A percentile compares a stretch with the other conserved stretches of the same genome.
Conservation (phyloP, 2,888 invertebrate species). For the Odontomyia ornata region DNA sequence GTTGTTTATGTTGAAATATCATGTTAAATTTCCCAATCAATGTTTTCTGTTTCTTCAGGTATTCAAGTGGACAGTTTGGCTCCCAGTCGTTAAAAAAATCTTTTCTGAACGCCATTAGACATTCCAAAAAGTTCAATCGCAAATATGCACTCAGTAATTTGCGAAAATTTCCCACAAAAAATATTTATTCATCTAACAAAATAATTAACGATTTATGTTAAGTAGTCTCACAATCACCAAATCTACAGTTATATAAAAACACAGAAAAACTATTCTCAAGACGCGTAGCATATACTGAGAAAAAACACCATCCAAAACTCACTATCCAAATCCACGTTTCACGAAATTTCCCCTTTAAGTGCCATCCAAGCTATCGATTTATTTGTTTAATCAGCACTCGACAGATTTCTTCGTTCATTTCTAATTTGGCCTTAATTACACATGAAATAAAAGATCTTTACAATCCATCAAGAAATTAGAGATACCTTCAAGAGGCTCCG, state of each 20-base stretch:
- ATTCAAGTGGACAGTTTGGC: no score
- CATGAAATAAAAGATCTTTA: constrained; percentile 20
- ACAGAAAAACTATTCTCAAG: not conserved
- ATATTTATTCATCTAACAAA: not conserved
- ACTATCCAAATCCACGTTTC: not conserved
- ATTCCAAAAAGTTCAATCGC: no score
- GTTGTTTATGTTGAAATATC: no score
- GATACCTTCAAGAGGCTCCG: constrained; percentile 18
- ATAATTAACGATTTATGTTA: constrained; percentile 1
- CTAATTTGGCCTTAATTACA: constrained; percentile 41
- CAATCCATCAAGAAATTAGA: constrained; percentile 27
- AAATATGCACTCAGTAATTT: no score
- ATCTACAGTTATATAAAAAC: constrained; percentile 1
- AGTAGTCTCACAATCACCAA: not conserved
- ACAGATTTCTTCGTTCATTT: constrained; percentile 22
- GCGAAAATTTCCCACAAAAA: no score
- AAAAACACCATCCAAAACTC: not conserved
- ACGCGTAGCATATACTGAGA: not conserved
- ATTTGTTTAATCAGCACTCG: constrained; percentile 29
- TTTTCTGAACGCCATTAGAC: no score
- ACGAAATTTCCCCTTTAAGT: constrained; percentile 14
- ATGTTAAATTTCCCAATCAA: no score
- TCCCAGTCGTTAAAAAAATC: no score
- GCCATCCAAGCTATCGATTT: constrained; percentile 19
- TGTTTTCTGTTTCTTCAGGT: no score